phyloP scores from a whole-genome alignment of 2,797 vertebrate species.

The Eulemur mongoz region DNA sequence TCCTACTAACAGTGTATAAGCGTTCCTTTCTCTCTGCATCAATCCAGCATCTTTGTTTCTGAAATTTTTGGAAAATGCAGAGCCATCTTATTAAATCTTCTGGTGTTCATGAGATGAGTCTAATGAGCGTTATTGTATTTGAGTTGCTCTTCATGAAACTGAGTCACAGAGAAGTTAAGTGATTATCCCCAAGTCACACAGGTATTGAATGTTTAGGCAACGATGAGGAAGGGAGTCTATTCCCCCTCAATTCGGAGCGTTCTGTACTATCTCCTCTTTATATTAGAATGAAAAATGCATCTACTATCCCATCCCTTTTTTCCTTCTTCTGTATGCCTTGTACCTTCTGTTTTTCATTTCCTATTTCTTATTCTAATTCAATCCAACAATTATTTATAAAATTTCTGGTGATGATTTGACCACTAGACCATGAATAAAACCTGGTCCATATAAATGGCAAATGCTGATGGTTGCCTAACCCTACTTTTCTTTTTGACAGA shows the following conservation, averaged over 20 bases:
- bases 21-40: too few species aligned
- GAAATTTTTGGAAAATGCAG: too few species aligned
- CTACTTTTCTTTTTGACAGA: not conserved
- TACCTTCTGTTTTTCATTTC: not conserved
- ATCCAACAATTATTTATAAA: not conserved
- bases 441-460: not conserved
- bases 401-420: not conserved
- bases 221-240: not conserved
- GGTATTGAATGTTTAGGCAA: not conserved
- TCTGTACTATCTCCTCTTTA: not conserved
- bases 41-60: too few species aligned
- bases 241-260: not conserved
- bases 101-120: not conserved
- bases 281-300: not conserved
- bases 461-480: not conserved
- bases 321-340: not conserved
- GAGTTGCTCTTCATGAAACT: not conserved
- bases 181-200: not conserved
- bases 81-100: not conserved
- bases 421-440: not conserved
- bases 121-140: not conserved
- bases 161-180: slow-evolving; percentile 5
- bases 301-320: not conserved
- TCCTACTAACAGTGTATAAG: too few species aligned
- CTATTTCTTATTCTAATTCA: not conserved